Percentiles rank a stretch among this genome's conserved stretches.
Evolutionary conservation across 2,113 vertebrate species (phyloP).

Genomic region (Trematomus loennbergii): DNA sequence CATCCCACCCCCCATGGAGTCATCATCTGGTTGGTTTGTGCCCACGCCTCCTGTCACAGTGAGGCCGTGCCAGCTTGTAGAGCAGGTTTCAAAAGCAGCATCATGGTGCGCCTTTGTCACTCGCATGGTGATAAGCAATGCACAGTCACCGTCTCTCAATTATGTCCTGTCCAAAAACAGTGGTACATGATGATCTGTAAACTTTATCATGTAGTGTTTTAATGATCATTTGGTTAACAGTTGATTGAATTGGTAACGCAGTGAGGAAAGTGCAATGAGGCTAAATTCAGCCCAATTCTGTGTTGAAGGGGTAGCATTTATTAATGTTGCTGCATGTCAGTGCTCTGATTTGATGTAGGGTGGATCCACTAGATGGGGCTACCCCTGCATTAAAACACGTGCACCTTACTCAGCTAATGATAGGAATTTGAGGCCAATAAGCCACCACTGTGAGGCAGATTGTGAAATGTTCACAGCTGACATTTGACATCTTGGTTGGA

Average conservation of each 20-base stretch:
- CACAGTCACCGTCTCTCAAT: conserved; percentile 19
- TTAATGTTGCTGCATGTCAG: neutral
- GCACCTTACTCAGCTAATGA: neutral
- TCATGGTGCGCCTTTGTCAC: conserved; percentile 37
- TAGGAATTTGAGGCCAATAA: conserved; percentile 18
- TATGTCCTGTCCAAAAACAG: neutral
- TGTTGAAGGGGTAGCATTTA: neutral
- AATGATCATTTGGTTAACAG: neutral
- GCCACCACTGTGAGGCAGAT: neutral
- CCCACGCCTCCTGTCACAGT: conserved; percentile 59
- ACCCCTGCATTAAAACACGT: conserved; percentile 29
- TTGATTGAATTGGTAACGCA: neutral
- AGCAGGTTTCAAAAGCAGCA: conserved; percentile 40
- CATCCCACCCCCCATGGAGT: conserved; percentile 55
- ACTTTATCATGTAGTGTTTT: neutral
- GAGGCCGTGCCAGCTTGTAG: conserved; percentile 56
- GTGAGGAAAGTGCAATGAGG: neutral
- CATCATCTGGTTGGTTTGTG: conserved; percentile 69
- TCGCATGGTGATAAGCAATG: conserved; percentile 28
- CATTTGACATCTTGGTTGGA: neutral
- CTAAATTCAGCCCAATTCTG: neutral
- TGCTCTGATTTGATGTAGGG: neutral
- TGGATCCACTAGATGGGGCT: conserved; percentile 62
- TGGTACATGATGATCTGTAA: conserved; percentile 5
- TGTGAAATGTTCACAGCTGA: conserved; percentile 9